These are phyloP conservation scores for Andrena cerasifolii DNA, from an alignment of 1,140 invertebrate genomes.

Conservation along the genomic window DNA sequence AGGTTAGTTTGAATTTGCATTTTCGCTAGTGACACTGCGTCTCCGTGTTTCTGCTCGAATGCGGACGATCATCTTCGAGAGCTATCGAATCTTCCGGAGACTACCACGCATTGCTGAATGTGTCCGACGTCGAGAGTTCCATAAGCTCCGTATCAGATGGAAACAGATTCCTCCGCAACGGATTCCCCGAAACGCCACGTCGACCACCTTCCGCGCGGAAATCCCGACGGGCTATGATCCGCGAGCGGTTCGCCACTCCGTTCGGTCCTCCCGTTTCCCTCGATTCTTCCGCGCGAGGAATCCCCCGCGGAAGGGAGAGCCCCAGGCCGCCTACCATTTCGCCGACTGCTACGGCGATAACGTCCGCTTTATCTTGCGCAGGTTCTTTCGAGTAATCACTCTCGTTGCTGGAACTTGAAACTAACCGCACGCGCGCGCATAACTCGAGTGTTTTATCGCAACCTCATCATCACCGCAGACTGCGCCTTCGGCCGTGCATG, in stretches of 20 bases:
- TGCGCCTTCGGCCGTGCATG: slow-evolving; percentile 62
- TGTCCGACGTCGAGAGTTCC: too few relatives aligned
- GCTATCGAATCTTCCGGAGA: too few relatives aligned
- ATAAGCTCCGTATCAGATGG: too few relatives aligned
- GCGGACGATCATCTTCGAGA: too few relatives aligned
- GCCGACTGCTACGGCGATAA: not conserved
- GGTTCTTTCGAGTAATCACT: slow-evolving; percentile 59
- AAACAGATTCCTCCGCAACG: too few relatives aligned
- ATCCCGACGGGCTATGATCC: too few relatives aligned
- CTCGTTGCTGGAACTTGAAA: slow-evolving; percentile 63
- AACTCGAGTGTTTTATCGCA: slow-evolving; percentile 67
- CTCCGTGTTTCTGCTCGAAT: too few relatives aligned
- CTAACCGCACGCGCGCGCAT: slow-evolving; percentile 62
- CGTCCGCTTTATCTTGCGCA: slow-evolving; percentile 44
- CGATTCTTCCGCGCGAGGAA: not conserved
- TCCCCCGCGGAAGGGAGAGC: not conserved
- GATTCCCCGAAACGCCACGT: too few relatives aligned
- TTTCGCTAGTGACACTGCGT: too few relatives aligned
- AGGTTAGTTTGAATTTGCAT: too few relatives aligned
- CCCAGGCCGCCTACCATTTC: not conserved
- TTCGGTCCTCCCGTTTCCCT: not conserved
- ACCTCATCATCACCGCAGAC: slow-evolving; percentile 63
- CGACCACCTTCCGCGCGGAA: too few relatives aligned
- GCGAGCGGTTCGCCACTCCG: not conserved
- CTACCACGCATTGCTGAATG: too few relatives aligned